Conservation (phyloP, 2,888 invertebrate genomes). For the Lacanobia oleracea region DNA sequence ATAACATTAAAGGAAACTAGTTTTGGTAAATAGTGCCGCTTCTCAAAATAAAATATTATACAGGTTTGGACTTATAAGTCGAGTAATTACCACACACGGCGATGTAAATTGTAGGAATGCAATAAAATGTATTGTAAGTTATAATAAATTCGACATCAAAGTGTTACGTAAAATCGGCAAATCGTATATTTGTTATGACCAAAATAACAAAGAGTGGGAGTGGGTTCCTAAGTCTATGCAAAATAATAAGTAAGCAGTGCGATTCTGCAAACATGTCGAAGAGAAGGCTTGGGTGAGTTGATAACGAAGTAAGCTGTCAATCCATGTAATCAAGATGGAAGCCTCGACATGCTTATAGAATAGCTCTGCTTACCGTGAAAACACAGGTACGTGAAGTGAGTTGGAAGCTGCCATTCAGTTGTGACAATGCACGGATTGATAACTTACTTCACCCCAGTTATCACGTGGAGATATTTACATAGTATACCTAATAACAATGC, state of each 20-base stretch:
- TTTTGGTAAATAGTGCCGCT: conserved; percentile 49
- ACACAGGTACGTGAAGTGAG: too few relatives aligned
- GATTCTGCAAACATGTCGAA: too few relatives aligned
- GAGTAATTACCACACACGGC: conserved; percentile 55
- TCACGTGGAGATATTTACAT: too few relatives aligned
- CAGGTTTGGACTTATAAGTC: conserved; percentile 36
- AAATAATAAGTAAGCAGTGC: not conserved
- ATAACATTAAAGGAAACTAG: conserved; percentile 57
- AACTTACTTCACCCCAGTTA: too few relatives aligned
- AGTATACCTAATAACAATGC: not conserved
- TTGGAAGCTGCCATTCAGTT: too few relatives aligned
- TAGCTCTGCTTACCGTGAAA: too few relatives aligned
- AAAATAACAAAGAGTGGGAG: conserved; percentile 42
- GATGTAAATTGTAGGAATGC: conserved; percentile 45
- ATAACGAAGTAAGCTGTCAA: too few relatives aligned
- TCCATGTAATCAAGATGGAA: too few relatives aligned
- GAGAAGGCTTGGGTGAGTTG: too few relatives aligned
- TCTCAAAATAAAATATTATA: conserved; percentile 45
- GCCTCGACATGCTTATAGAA: too few relatives aligned
- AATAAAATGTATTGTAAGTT: conserved; percentile 43
- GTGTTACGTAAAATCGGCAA: conserved; percentile 16
- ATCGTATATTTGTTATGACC: conserved; percentile 32
- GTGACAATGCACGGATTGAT: too few relatives aligned
- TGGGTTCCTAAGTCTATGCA: conserved; percentile 4
- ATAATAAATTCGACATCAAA: conserved; percentile 25